Conservation (phyloP, 2,113 vertebrate species). For the Zapus hudsonius region DNA sequence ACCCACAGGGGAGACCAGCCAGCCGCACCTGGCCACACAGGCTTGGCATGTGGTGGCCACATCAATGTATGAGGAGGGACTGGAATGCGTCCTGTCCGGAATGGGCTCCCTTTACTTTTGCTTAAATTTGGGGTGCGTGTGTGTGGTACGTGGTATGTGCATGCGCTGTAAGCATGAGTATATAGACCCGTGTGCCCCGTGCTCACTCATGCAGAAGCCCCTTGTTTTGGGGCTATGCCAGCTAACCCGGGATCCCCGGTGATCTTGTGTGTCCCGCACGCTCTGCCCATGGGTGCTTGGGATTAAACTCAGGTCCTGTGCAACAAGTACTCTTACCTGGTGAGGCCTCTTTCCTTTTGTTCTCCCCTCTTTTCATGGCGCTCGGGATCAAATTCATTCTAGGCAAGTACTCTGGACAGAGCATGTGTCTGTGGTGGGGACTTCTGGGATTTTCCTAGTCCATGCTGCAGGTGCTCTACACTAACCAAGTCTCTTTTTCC, state of each 20-base stretch:
- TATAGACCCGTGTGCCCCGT: too few relatives aligned
- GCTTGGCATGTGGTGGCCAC: not conserved
- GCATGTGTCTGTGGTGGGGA: not conserved
- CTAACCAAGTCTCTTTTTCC: not conserved
- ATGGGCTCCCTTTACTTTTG: not conserved
- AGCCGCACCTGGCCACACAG: not conserved
- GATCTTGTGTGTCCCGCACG: too few relatives aligned
- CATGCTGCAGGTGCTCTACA: not conserved
- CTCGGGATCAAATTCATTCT: not conserved
- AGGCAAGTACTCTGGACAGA: not conserved
- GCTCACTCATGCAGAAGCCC: too few relatives aligned
- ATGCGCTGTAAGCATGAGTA: too few relatives aligned
- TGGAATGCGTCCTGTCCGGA: not conserved
- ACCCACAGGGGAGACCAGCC: not conserved
- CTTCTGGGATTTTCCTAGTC: not conserved
- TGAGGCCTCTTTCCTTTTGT: not conserved
- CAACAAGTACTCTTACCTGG: too few relatives aligned
- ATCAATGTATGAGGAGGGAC: not conserved
- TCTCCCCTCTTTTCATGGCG: not conserved
- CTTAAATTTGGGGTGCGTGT: too few relatives aligned
- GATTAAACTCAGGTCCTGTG: too few relatives aligned
- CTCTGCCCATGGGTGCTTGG: too few relatives aligned
- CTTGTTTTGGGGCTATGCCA: too few relatives aligned
- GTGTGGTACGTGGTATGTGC: too few relatives aligned
- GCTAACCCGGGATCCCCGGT: too few relatives aligned